A percentile compares a stretch with the other conserved stretches of the same genome.
phyloP scores from a whole-genome alignment of 23 tunicate genomes.

The Ascidia mentula region DNA sequence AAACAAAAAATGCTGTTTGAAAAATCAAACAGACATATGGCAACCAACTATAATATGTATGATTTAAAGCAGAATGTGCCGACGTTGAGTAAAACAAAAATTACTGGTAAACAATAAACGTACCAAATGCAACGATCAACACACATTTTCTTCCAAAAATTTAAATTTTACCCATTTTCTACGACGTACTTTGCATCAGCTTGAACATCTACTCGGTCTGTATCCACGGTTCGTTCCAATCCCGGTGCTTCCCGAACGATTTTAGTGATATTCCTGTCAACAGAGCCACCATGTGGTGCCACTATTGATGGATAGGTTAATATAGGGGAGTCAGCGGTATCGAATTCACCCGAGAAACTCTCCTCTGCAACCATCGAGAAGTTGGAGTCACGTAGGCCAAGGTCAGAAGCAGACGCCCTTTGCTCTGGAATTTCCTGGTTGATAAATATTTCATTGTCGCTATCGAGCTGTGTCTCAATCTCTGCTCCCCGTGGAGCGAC shows the following conservation, averaged over 20 bases:
- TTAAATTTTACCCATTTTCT: not conserved
- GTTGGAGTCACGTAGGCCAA: not conserved
- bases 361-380: not conserved
- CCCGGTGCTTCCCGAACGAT: slow-evolving; percentile 2
- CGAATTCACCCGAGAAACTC: not conserved
- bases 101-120: too few relatives aligned
- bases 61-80: too few relatives aligned
- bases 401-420: not conserved
- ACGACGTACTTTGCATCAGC: not conserved
- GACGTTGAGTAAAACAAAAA: too few relatives aligned
- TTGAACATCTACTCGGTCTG: too few relatives aligned
- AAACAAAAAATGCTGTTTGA: too few relatives aligned
- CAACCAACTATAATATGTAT: too few relatives aligned
- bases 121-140: too few relatives aligned
- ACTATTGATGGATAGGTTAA: not conserved
- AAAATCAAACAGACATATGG: too few relatives aligned
- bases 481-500: not conserved
- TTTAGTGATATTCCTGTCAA: not conserved
- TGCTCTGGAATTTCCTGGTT: not conserved
- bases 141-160: too few relatives aligned
- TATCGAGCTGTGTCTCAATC: not conserved
- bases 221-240: too few relatives aligned
- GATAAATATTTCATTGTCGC: not conserved
- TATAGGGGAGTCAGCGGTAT: not conserved
- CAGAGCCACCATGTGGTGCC: too few relatives aligned